Base-by-base conservation (phyloP, 2,113 vertebrate species). In the Mesembrinibis cayennensis region DNA sequence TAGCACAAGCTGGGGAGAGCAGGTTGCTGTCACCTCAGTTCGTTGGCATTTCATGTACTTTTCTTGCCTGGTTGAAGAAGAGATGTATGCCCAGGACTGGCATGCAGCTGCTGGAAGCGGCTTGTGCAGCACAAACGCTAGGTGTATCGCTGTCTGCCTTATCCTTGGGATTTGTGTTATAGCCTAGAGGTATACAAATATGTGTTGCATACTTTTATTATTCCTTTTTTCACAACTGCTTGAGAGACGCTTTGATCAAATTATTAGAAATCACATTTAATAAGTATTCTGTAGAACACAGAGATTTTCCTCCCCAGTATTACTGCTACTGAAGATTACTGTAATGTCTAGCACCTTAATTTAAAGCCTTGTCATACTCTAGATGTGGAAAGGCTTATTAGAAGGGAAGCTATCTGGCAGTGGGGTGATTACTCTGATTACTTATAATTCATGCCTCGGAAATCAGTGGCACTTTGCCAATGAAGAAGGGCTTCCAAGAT, bases 141-240 rank as follows among this genome's bases (percentile, higher is more conserved):
- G 5, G 16, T 5, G 2, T 70, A 10, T 38, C 0, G 0, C 21
- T 5, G 2, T 30, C 34, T 85, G 32, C 26, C 12, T 50, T 71
- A 22, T 34, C 3, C 22, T 25, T 82, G 38, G 23, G 9, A 22
- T 45, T 72, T 50, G 6, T 55, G 12, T 50, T 63, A 23, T 10
- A 30, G 34, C 21, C 47, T 26, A 27, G 36, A 66, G 22, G 2
- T 36, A 36, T 34, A 52, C 20, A 70, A 65, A 81, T 12, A 62
- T 8, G 8, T 3, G 0, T 47, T 85, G 16, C 13, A 38, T 11
- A 11, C 18, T 84, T 87, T 44, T 70, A 25, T 44, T 79, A 44
- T 50, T 86, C 9, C 6, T 70, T 62, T 63, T 66, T 90, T 89
- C 49, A 29, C 10, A 69, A 13, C 6, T 45, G 4, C 22, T 59